Evolutionary conservation across 35 echinoderm and acorn worm species (phyloP), one percentile per base, ranked within the genome.

Genomic region (Diadema setosum): DNA sequence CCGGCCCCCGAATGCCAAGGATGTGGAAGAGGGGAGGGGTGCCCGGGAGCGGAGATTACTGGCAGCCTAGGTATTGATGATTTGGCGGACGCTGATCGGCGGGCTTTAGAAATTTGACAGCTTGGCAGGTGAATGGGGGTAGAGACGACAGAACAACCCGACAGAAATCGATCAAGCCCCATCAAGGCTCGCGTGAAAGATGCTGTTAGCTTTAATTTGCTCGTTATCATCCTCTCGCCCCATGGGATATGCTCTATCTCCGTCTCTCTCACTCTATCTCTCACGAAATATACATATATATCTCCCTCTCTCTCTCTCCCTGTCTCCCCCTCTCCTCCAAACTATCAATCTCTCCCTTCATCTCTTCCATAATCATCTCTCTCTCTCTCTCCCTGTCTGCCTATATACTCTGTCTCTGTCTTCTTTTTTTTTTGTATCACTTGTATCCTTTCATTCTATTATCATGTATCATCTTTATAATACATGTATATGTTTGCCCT

Each of bases 201-300:
- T 78, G 73, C 73, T 78, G 73, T 78, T 78, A 78, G 14, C 73
- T 78, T 78, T 78, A 78, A 78, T 78, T 78, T 78, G 73, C 73
- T 78, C 73, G 35, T 44, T 78, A 78, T 26, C 40, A 35, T 35
- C 37, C 29, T 34, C 37, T 16, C 37, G 27, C 30, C 63, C 63
- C 63, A 67, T 26, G 37, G 37, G 37, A 34, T 67, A 33, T 67
- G 23, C 1, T n/a, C n/a, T n/a, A 17, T 26, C 20, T 5, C 24
- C 17, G 26, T 27, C 61, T 65, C 61, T 65, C 25, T 30, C n/a
- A 9, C 60, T 29, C 21, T 65, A 24, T 65, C 0, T 59, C 56
- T 65, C 61, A 31, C 25, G 14, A 12, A 12, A 26, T 29, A 3
- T 67, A 9, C 16, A 32, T 65, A 20, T 67, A 8, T 67, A 12